Evolutionary conservation across 2,797 vertebrate species (phyloP).

Genomic region (Brotula barbata): DNA sequence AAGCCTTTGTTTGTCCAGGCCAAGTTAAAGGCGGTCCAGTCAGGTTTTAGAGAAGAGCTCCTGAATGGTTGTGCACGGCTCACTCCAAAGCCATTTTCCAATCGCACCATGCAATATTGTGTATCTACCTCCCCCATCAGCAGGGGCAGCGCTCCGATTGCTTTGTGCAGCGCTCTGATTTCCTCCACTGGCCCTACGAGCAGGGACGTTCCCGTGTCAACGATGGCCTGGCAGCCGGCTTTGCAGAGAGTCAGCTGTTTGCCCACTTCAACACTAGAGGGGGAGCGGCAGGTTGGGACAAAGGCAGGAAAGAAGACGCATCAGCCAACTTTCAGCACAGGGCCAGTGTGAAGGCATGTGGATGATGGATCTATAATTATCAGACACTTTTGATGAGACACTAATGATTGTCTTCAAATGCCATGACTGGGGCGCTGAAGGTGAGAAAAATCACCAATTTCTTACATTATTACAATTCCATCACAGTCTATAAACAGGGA

Average conservation of each 20-base stretch:
- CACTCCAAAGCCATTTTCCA: no score
- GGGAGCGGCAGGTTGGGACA: not conserved
- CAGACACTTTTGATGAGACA: no score
- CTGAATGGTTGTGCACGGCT: no score
- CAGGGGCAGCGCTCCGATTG: constrained; percentile 82
- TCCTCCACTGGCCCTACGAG: constrained; percentile 81
- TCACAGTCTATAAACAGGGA: no score
- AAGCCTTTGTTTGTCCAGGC: no score
- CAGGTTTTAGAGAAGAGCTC: no score
- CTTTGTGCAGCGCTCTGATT: constrained; percentile 80
- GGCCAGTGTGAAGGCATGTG: not conserved
- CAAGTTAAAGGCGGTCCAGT: no score
- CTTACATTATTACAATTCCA: no score
- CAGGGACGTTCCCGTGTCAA: constrained; percentile 86
- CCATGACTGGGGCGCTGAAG: no score
- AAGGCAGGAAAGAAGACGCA: not conserved
- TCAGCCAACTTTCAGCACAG: not conserved
- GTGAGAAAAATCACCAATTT: no score
- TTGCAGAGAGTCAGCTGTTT: constrained; percentile 82
- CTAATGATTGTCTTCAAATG: no score
- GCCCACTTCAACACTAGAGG: constrained; percentile 79
- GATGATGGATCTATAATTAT: not conserved
- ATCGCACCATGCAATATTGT: not conserved
- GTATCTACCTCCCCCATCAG: constrained; percentile 79
- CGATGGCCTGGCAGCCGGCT: constrained; percentile 82